phyloP scores from a whole-genome alignment of 1,140 invertebrate species.

The Megathymus violae region DNA sequence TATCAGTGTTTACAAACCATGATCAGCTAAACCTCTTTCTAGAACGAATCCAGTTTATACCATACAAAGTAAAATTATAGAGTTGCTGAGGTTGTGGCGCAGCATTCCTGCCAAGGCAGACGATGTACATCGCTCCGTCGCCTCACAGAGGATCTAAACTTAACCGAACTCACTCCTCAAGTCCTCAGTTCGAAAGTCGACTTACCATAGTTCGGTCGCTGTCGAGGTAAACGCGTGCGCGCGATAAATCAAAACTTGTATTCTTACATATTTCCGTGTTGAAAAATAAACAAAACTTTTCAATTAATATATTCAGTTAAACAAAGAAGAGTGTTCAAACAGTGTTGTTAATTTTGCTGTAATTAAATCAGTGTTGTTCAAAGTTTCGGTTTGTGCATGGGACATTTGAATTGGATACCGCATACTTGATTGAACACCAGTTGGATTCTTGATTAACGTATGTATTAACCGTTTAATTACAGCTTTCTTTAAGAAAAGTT shows the following conservation, averaged over 20 bases:
- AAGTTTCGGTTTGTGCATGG: conserved; percentile 34
- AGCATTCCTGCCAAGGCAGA: conserved; percentile 71
- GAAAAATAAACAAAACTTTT: conserved; percentile 18
- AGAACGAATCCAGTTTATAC: conserved; percentile 45
- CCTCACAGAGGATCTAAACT: conserved; percentile 48
- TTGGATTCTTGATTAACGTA: conserved; percentile 44
- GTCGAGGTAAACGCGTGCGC: conserved; percentile 44
- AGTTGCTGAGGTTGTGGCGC: conserved; percentile 60
- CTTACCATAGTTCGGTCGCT: conserved; percentile 62
- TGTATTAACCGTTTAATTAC: conserved; percentile 32
- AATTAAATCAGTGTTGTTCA: conserved; percentile 26
- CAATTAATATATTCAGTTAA: conserved; percentile 1
- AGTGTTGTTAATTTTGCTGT: conserved; percentile 26
- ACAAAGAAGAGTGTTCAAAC: conserved; percentile 4
- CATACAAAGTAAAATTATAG: conserved; percentile 61
- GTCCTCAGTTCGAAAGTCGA: conserved; percentile 74
- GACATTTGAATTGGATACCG: conserved; percentile 44
- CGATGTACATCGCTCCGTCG: conserved; percentile 51
- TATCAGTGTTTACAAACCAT: not conserved
- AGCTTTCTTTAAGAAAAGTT: not conserved
- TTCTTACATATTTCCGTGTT: not conserved
- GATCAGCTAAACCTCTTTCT: conserved; percentile 8
- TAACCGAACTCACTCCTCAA: conserved; percentile 1
- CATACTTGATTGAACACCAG: conserved; percentile 42
- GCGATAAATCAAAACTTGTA: conserved; percentile 30